A percentile compares a stretch with the other conserved stretches of the same genome.
phyloP scores from a whole-genome alignment of 2,113 vertebrate genomes.

The Melanerpes formicivorus region DNA sequence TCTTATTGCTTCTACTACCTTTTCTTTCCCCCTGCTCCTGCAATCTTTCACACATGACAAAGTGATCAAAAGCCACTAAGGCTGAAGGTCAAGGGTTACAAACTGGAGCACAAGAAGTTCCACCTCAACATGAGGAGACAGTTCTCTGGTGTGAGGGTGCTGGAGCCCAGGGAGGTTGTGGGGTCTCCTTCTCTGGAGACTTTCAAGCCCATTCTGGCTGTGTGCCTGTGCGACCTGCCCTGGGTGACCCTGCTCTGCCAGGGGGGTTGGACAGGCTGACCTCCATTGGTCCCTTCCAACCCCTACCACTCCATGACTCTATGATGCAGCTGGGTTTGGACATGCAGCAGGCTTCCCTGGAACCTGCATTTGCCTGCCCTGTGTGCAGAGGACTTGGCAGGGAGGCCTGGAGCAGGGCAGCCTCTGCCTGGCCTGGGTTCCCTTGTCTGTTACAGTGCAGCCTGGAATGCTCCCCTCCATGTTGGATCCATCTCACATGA shows the following conservation, averaged over 20 bases:
- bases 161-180: no score
- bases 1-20: not conserved
- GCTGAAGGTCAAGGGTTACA: no score
- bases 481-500: conserved; percentile 75
- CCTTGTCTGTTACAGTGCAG: conserved; percentile 50
- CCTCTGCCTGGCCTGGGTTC: conserved; percentile 15
- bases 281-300: no score
- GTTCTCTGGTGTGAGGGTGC: no score
- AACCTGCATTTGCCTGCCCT: conserved; percentile 48
- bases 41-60: not conserved
- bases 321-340: conserved; percentile 15
- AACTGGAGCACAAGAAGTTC: no score
- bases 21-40: not conserved
- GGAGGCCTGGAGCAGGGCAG: conserved; percentile 13
- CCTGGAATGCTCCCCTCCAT: conserved; percentile 66
- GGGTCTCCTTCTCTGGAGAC: no score
- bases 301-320: no score
- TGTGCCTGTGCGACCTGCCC: no score
- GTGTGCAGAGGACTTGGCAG: conserved; percentile 39
- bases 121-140: no score
- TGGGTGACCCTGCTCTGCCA: no score
- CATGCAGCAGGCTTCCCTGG: not conserved
- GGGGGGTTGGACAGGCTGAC: no score
- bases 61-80: conserved; percentile 32
- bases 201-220: no score